Base-by-base conservation (phyloP, 1,140 invertebrate species). In the Lasioglossum albipes region DNA sequence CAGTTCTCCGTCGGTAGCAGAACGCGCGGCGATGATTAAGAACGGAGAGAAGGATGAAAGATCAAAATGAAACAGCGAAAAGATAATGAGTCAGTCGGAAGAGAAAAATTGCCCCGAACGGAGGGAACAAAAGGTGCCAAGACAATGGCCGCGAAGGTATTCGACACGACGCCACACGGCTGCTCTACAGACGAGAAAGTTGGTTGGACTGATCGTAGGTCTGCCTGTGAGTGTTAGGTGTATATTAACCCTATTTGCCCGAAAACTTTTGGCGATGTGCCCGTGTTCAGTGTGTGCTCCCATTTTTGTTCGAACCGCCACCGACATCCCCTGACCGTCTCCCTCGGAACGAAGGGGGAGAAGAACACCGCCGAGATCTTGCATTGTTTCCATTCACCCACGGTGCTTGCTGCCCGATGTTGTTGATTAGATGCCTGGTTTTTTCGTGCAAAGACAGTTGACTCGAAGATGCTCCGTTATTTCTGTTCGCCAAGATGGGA, bases 191-290 rank as follows among this genome's bases (percentile, higher is more conserved):
- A 85, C 85, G 85, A 91, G 79, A 90, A 81, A 89, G 88, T 92
- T 92, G 91, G 87, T 91, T 92, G 89, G 85, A 90, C 89, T 91
- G 88, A 90, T 87, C 80, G 89, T 93, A 93, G 92, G 89, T 91
- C 91, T 93, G 91, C 92, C 88, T 93, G 92, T 92, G 90, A 91
- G 92, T 93, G 92, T 92, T 93, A 93, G 91, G 92, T 92, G 90
- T 92, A 85, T 79, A 87, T 89, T 85, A 91, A 87, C 81, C 88
- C 86, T 91, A 89, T 86, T 89, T 92, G 91, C 90, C 90, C 91
- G 89, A 89, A 85, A 81, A 10, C 10, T 89, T 89, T 91, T 92
- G 89, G 87, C 89, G 84, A 91, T 90, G 89, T 90, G 90, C 89
- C 91, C 89, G 85, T 91, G 84, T 89, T 91, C 89, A 84, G 77